Base-by-base conservation (phyloP, 2,113 vertebrate genomes). In the Laterallus jamaicensis region DNA sequence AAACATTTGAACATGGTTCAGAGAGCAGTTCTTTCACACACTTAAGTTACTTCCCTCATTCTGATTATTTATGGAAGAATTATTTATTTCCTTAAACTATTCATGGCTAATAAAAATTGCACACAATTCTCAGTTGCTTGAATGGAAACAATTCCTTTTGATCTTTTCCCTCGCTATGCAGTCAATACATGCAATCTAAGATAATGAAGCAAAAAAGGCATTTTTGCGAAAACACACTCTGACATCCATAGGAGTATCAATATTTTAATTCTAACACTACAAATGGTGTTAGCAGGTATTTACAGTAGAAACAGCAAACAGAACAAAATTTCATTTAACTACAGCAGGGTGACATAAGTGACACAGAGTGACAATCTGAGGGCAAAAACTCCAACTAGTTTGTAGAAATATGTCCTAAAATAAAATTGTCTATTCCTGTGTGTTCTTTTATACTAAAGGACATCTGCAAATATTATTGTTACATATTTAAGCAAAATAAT, bases 51-150 rank as follows among this genome's bases (percentile, higher is more conserved):
- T 87, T 82, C 49, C 13, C 35, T 80, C 14, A 31, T 68, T 93
- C 26, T 78, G 32, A 55, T 90, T 95, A 90, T 85, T 78, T 94
- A 84, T 55, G 56, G 69, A 59, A 73, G 67, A 58, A 88, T 12
- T 14, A 59, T 85, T 95, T 76, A 8, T 77, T 92, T 93, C 59
- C 50, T 82, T 88, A 86, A 92, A 86, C 17, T 86, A 76, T 82
- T 87, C 37, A 78, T 28, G 39, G 15, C 25, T 88, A 44, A 76
- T 74, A 80, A 52, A 71, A 82, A 78, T 49, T 62, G 5, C 37
- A 52, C 15, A 19, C 14, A 62, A 63, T 62, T 93, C 55, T 82
- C 31, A 17, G 9, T 37, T 93, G 15, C 42, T 71, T 63, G 15
- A 78, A 58, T 54, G 40, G 12, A 81, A 94, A 81, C 11, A 50